Evolutionary conservation across 2,888 invertebrate species (phyloP).

Genomic region (Cheilosia vernalis): DNA sequence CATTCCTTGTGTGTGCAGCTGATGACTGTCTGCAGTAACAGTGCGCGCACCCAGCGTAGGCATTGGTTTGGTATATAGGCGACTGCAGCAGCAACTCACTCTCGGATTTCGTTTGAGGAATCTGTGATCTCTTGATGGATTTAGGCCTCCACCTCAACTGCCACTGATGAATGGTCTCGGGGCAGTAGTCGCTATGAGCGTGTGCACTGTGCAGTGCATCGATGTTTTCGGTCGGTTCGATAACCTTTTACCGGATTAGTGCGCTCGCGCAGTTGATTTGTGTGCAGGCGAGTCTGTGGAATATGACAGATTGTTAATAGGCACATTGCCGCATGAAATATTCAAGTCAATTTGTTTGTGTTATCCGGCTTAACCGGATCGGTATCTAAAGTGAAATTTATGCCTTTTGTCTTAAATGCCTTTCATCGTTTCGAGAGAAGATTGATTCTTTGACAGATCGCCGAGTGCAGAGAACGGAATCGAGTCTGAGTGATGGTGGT

Average conservation of each 20-base stretch:
- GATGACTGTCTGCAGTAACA: conserved; percentile 74
- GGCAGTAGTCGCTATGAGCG: conserved; percentile 39
- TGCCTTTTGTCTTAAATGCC: conserved; percentile 66
- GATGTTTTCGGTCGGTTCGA: conserved; percentile 68
- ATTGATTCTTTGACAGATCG: conserved; percentile 61
- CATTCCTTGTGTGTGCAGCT: conserved; percentile 69
- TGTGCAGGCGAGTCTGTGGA: conserved; percentile 59
- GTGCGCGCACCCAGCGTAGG: conserved; percentile 31
- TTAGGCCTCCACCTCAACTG: conserved; percentile 83
- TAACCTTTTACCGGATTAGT: conserved; percentile 72
- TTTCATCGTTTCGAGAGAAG: conserved; percentile 64
- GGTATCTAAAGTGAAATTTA: conserved; percentile 72
- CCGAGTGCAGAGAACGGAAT: not conserved
- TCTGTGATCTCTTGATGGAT: conserved; percentile 80
- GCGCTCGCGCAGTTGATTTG: not conserved
- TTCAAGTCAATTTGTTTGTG: conserved; percentile 65
- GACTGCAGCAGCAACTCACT: conserved; percentile 34
- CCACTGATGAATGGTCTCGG: conserved; percentile 83
- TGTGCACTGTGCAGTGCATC: too few species aligned
- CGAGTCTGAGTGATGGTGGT: not conserved
- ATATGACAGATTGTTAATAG: conserved; percentile 75
- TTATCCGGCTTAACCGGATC: conserved; percentile 58
- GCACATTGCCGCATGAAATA: conserved; percentile 56
- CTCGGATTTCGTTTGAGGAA: conserved; percentile 54
- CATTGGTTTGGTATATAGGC: conserved; percentile 4